Base-by-base conservation (phyloP, 2,888 invertebrate genomes). In the Acleris sparsana region DNA sequence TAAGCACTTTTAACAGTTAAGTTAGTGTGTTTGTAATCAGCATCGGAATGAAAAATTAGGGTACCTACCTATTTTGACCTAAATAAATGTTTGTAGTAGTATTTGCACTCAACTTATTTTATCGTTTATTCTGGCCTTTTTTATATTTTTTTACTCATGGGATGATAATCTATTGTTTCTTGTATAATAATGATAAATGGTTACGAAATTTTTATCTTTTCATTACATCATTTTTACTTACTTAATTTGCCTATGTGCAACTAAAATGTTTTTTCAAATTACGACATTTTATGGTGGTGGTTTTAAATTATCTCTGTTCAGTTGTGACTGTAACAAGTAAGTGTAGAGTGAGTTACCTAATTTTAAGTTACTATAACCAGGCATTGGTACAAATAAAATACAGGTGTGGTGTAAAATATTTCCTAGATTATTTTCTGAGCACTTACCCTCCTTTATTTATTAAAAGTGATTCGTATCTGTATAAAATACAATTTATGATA, bases 141-240 rank as follows among this genome's bases (percentile, higher is more conserved):
- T 11, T 39, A 39, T 4, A 13, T 39, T 39, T 13, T 33, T 39
- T 4, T 46, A 52, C 55, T 25, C 55, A 55, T 60, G 48, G 52
- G 6, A 39, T 43, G 56, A 52, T 57, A 62, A 66, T 66, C 66
- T 62, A 61, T 66, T 57, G 62, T 62, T 66, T 66, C 66, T 57
- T 66, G 61, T 56, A 57, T 22, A n/a, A n/a, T n/a, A n/a, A 56
- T 57, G 57, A 66, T 57, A 53, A 62, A 33, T 33, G 9, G 56
- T 66, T 66, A 66, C 62, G 66, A 66, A 66, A 66, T 33, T 61
- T 18, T 56, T 66, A 66, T 66, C 66, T 52, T 62, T 51, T 52
- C 11, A 52, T 66, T 66, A 66, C 66, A 57, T 61, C 56, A 66
- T 56, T 48, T 39, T 62, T 44, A 56, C 57, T 25, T 46, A 44